These are phyloP conservation scores for Galaxias olidus DNA, from an alignment of 2,797 vertebrate genomes.

Conservation along the genomic window DNA sequence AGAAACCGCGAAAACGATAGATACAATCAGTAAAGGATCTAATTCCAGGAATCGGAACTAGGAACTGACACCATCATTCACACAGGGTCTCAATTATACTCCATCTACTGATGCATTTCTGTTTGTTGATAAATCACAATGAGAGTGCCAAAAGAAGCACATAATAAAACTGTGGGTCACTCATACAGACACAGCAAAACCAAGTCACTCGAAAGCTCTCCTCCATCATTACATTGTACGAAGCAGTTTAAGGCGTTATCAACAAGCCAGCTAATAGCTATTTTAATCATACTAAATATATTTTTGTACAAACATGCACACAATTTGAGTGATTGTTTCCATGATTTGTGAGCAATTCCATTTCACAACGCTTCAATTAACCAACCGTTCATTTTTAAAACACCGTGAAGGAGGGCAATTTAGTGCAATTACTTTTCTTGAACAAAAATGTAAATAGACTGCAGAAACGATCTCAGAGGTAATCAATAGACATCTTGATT, in stretches of 20 bases:
- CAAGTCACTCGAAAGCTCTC: constrained; percentile 41
- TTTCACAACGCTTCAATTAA: constrained; percentile 64
- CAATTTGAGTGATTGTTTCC: constrained; percentile 48
- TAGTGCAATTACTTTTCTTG: constrained; percentile 76
- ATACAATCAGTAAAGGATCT: not conserved
- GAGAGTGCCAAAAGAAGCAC: constrained; percentile 14
- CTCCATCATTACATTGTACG: constrained; percentile 62
- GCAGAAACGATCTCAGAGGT: constrained; percentile 42
- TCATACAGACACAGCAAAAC: constrained; percentile 33
- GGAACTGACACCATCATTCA: not conserved
- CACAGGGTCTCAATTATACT: not conserved
- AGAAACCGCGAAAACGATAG: not conserved
- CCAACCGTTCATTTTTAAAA: constrained; percentile 62
- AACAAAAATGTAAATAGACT: constrained; percentile 52
- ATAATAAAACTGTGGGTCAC: constrained; percentile 22
- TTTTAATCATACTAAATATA: constrained; percentile 52
- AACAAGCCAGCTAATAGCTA: constrained; percentile 73
- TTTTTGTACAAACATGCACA: constrained; percentile 70
- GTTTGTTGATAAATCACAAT: constrained; percentile 8
- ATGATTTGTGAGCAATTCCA: constrained; percentile 62
- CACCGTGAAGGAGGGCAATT: constrained; percentile 67
- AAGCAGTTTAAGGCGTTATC: constrained; percentile 81
- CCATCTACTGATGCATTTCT: constrained; percentile 21
- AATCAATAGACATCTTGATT: constrained; percentile 37
- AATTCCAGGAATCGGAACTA: not conserved